Conservation (phyloP, 1,140 invertebrate species). For the Rhopalosiphum padi region DNA sequence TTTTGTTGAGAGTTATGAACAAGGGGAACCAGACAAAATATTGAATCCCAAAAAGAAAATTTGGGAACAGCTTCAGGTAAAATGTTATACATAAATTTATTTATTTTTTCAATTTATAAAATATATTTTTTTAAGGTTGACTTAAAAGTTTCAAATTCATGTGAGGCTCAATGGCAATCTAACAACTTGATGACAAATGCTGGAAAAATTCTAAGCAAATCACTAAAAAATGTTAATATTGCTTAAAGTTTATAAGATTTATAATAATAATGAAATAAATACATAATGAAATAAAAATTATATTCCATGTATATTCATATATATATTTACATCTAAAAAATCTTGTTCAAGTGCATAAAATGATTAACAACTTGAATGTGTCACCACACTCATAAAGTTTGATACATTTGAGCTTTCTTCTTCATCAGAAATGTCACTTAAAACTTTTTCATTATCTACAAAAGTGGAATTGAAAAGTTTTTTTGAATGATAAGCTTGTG, state of each 20-base stretch:
- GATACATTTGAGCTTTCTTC: constrained; percentile 39
- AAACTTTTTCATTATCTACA: background rate
- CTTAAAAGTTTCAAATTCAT: constrained; percentile 77
- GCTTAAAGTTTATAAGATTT: background rate
- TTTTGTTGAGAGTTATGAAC: constrained; percentile 81
- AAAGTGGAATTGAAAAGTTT: constrained; percentile 8
- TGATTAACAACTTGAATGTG: constrained; percentile 30
- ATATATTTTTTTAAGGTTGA: constrained; percentile 68
- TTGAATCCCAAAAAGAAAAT: constrained; percentile 98
- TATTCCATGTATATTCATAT: background rate
- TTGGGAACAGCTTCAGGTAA: constrained; percentile 88
- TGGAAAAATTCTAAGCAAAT: constrained; percentile 73
- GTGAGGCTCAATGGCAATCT: constrained; percentile 83
- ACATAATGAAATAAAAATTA: background rate
- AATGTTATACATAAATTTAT: constrained; percentile 7
- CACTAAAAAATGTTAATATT: constrained; percentile 77
- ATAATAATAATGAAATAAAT: background rate
- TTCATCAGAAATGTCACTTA: constrained; percentile 49
- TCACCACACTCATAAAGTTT: constrained; percentile 30
- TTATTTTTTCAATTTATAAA: background rate
- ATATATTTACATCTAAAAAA: background rate
- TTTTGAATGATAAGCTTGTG: constrained; percentile 11
- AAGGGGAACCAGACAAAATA: constrained; percentile 80
- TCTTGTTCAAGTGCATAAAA: background rate
- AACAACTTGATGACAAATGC: constrained; percentile 74